These are phyloP conservation scores for Suillia variegata DNA, from an alignment of 2,888 invertebrate species.

Conservation along the genomic window DNA sequence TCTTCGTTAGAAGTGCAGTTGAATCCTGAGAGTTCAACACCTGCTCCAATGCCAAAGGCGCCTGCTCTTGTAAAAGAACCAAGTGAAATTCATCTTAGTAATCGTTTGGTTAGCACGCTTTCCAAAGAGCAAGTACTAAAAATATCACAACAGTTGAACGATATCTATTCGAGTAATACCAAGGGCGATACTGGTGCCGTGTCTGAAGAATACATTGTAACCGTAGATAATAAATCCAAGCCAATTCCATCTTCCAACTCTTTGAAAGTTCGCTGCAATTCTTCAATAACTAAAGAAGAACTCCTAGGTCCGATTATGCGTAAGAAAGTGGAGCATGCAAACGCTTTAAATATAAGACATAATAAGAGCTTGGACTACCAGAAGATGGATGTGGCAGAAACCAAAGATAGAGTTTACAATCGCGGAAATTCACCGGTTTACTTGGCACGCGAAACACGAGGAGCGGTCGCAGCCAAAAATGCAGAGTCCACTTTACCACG, in stretches of 20 bases:
- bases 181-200: constrained; percentile 50
- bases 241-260: constrained; percentile 47
- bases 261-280: constrained; percentile 67
- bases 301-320: constrained; percentile 53
- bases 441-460: constrained; percentile 67
- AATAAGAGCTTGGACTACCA: constrained; percentile 35
- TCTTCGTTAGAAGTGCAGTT: constrained; percentile 71
- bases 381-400: constrained; percentile 63
- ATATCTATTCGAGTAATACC: constrained; percentile 70
- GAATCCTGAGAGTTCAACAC: constrained; percentile 57
- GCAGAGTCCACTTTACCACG: constrained; percentile 56
- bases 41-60: constrained; percentile 17
- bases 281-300: constrained; percentile 63
- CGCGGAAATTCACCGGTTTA: constrained; percentile 57
- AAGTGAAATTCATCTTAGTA: constrained; percentile 70
- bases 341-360: constrained; percentile 29
- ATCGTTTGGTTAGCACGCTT: constrained; percentile 80
- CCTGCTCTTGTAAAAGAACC: constrained; percentile 36
- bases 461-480: constrained; percentile 66
- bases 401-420: constrained; percentile 59
- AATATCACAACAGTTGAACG: constrained; percentile 78
- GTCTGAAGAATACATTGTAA: constrained; percentile 67
- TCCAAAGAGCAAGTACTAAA: constrained; percentile 83
- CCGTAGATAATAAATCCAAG: constrained; percentile 62
- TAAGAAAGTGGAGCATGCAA: constrained; percentile 46